Evolutionary conservation across 2,888 invertebrate genomes (phyloP), one percentile per base, ranked within the genome.

Genomic region (Mimumesa dahlbomi): DNA sequence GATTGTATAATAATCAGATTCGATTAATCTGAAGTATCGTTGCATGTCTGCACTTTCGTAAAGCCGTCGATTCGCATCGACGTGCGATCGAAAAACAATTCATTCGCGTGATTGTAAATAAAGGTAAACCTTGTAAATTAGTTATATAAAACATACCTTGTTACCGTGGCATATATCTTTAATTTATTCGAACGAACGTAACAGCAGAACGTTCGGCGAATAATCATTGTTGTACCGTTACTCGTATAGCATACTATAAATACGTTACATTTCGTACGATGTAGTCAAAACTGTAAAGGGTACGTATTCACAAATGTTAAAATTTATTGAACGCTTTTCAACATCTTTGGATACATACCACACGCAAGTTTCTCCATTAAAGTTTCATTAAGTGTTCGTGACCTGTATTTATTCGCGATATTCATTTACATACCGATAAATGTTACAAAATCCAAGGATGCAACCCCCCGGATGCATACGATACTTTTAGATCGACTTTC

Each of bases 41-140:
- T 11, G 42, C 16, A 16, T 31, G 19, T n/a, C 11, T 19, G 14
- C 0, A 14, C 9, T 16, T 22, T 45, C 2, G n/a, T n/a, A n/a
- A n/a, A n/a, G n/a, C n/a, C n/a, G n/a, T n/a, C n/a, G n/a, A n/a
- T n/a, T n/a, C n/a, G n/a, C n/a, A 29, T 29, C 29, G 29, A 2
- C 18, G 16, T 14, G 7, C 21, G 14, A 14, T 14, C 21, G 19
- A 19, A 22, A 29, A 16, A 29, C 5, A 9, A 25, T 16, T 48
- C 9, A 14, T 19, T 25, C 0, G 21, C 19, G 48, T 38, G 18
- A 9, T 25, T 59, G 72, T 54, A 70, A 38, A 9, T 62, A 29
- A 45, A 18, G 50, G 38, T 54, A 14, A 59, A 43, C 13, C 31
- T 61, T 62, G 53, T 70, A 75, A 64, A 59, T 42, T 74, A 49